Evolutionary conservation across 2,113 vertebrate genomes (phyloP).

Genomic region (Suricata suricatta): DNA sequence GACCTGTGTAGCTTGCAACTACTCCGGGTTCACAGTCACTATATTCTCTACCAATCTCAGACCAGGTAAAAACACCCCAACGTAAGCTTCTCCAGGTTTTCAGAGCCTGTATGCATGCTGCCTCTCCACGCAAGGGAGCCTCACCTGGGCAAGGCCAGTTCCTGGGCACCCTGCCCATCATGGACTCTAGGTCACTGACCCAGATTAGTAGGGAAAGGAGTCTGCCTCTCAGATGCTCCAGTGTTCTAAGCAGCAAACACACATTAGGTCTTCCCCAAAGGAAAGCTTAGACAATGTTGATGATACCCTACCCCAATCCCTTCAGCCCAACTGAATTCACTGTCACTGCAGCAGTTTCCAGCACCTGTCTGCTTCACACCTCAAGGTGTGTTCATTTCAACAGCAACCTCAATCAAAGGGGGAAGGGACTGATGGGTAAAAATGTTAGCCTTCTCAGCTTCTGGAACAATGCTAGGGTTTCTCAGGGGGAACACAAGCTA

Average conservation of each 20-base stretch:
- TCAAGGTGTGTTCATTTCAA: neutral
- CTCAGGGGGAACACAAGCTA: neutral
- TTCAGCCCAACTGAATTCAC: neutral
- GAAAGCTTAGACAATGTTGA: neutral
- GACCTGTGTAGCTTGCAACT: neutral
- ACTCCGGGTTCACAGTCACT: neutral
- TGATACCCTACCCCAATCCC: neutral
- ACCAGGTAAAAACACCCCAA: neutral
- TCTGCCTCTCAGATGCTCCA: neutral
- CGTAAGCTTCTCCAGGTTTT: neutral
- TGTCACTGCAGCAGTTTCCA: neutral
- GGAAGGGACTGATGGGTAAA: neutral
- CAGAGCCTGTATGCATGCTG: neutral
- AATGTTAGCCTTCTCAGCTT: neutral
- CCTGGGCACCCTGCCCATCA: neutral
- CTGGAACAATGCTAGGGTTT: neutral
- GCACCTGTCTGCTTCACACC: neutral
- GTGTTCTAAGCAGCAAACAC: neutral
- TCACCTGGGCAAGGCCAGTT: neutral
- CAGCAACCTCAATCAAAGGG: neutral
- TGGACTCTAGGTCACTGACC: neutral
- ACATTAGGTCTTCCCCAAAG: neutral
- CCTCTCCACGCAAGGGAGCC: neutral
- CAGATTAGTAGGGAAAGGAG: neutral
- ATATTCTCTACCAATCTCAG: neutral